Evolutionary conservation across 2,888 invertebrate genomes (phyloP), one percentile per base, ranked within the genome.

Genomic region (Andricus curvator): DNA sequence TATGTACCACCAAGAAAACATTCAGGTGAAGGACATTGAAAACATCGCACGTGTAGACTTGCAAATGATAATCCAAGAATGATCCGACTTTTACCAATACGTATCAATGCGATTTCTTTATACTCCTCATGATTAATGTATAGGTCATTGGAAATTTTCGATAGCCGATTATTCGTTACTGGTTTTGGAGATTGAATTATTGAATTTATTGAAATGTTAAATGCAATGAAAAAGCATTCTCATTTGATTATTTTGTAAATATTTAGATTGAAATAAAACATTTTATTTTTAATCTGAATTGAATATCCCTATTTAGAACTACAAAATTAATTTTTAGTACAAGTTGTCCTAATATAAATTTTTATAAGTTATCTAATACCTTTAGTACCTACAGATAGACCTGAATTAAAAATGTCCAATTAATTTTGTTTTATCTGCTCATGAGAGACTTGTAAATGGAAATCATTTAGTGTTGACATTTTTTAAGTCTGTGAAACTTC

Each of bases 41-140:
- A 62, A 29, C 33, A 29, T 25, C 29, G n/a, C 68, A 29, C 44
- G 2, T 48, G 25, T 15, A 44, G 25, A 68, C 5, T 51, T 70
- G 20, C 48, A 29, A 51, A 70, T 56, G 29, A 20, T 70, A 51
- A 56, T 33, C n/a, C 51, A 56, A 74, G 33, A 56, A 56, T n/a
- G 33, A 33, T n/a, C 20, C 20, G 33, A 74, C 33, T 29, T 74
- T 1, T 56, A 11, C 37, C 41, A 44, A 22, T 41, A 29, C 11
- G 9, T 56, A 74, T 11, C 48, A 62, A 62, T 29, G 4, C 22
- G 22, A 20, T 67, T 68, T n/a, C 2, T 56, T 20, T 56, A n/a
- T 70, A 67, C 25, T 67, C 15, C 33, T 67, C 56, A 67, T 78
- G 33, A 64, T 37, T 62, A 41, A 77, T 77, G 33, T 29, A 70